Base-by-base conservation (phyloP, 2,888 invertebrate genomes). In the Tuta absoluta region DNA sequence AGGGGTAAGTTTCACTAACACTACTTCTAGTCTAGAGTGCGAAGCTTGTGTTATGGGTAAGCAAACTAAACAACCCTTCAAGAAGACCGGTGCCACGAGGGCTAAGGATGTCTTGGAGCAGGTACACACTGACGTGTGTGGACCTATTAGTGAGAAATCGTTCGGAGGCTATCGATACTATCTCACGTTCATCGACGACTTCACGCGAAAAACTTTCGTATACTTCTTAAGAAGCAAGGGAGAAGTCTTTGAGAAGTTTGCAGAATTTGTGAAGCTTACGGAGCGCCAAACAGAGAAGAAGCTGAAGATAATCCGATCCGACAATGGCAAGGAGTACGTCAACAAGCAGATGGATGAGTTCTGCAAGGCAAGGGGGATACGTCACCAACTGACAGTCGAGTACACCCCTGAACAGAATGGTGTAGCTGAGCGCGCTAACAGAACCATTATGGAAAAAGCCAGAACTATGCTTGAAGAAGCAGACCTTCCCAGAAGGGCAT, bases 361-460 rank as follows among this genome's bases (percentile, higher is more conserved):
- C 19, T 3, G 51, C 8, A 51, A n/a, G 14, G 23, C 17, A 12
- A 14, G 48, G 21, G 78, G 75, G n/a, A 79, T 78, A 12, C 11
- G 21, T 0, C 73, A 75, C 56, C 68, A 74, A 57, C 62, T 60
- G 0, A 71, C 77, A 1, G 68, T 73, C 3, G 68, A 77, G 0
- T 70, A 77, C 48, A 72, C 67, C 2, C 75, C 74, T 0, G 68
- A 77, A 60, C 74, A 76, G 49, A 81, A 80, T 69, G 81, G 76
- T 2, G 65, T 74, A 10, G 71, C 78, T 12, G 81, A 82, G 62
- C 45, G 77, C 7, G 62, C 67, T 5, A 68, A 67, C 45, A 33
- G 69, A 0, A 69, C 67, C 4, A 60, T 71, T 1, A 51, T 64
- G 37, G 69, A 71, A 17, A 66, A 66, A 56, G 67, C 64, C 4